Evolutionary conservation across 2,113 vertebrate genomes (phyloP), one percentile per base, ranked within the genome.

Genomic region (Aphyosemion australe): DNA sequence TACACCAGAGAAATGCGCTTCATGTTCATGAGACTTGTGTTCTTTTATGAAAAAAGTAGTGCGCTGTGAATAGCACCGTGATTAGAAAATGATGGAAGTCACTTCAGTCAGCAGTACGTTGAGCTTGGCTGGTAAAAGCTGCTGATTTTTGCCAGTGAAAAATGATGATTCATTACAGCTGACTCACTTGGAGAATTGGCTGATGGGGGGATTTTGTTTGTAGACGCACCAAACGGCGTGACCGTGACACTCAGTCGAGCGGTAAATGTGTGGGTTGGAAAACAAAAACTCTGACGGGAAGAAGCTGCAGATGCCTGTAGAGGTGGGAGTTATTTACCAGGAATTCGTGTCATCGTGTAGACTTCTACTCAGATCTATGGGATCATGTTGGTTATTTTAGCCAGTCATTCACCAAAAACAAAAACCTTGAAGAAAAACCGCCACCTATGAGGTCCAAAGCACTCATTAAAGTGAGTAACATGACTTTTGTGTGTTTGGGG

Each of bases 401-500:
- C 21, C 11, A 14, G 20, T 43, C 15, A 53, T 58, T 26, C 7
- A 39, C 20, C 49, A 6, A 8, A 39, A 31, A n/a, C n/a, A 72
- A 54, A 12, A 18, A n/a, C 1, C 32, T 54, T 16, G 16, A 34
- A 9, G n/a, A 54, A n/a, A 32, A 57, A 48, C 12, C n/a, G 19
- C 16, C 32, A 9, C 50, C 37, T 52, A 42, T n/a, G 18, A 11
- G 15, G 48, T 14, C 32, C 20, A 47, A 19, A 13, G 12, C 8
- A 39, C n/a, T n/a, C 37, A 71, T 51, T 43, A 48, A 56, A 66
- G 7, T 58, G 58, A 48, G 39, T 71, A 54, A 18, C 13, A 61
- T 12, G 12, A 11, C n/a, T n/a, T n/a, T n/a, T n/a, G n/a, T n/a
- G n/a, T n/a, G n/a, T n/a, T n/a, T n/a, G n/a, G n/a, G n/a, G n/a